Evolutionary conservation across 2,113 vertebrate species (phyloP).

Genomic region (Megaceryle maxima): DNA sequence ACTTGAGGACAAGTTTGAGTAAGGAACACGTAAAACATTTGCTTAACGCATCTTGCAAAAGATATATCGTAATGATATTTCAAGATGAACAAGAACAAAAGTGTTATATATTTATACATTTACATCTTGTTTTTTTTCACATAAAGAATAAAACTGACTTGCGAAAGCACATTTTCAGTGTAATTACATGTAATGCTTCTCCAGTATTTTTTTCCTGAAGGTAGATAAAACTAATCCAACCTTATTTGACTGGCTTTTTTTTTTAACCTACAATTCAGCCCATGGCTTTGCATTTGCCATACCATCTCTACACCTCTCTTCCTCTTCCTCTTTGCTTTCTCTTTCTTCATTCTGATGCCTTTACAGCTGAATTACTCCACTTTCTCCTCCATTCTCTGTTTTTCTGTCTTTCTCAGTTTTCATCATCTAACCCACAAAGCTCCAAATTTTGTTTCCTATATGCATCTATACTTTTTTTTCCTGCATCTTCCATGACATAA

Average conservation of each 20-base stretch:
- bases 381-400: neutral
- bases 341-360: neutral
- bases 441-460: neutral
- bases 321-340: neutral
- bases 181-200: neutral
- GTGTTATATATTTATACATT: neutral
- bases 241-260: neutral
- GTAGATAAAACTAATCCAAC: neutral
- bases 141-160: neutral
- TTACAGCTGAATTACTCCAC: neutral
- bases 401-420: neutral
- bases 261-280: neutral
- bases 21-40: constrained; percentile 34
- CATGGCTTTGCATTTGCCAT: neutral
- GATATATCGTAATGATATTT: neutral
- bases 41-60: constrained; percentile 31
- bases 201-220: neutral
- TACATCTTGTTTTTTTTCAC: neutral
- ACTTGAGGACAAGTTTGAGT: neutral
- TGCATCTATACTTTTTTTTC: neutral
- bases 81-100: constrained; percentile 11
- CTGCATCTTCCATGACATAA: neutral
- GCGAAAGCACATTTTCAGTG: constrained; percentile 6
- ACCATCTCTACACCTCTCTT: neutral
- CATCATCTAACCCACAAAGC: neutral